phyloP scores from a whole-genome alignment of 2,113 vertebrate genomes.

The Grus americana region DNA sequence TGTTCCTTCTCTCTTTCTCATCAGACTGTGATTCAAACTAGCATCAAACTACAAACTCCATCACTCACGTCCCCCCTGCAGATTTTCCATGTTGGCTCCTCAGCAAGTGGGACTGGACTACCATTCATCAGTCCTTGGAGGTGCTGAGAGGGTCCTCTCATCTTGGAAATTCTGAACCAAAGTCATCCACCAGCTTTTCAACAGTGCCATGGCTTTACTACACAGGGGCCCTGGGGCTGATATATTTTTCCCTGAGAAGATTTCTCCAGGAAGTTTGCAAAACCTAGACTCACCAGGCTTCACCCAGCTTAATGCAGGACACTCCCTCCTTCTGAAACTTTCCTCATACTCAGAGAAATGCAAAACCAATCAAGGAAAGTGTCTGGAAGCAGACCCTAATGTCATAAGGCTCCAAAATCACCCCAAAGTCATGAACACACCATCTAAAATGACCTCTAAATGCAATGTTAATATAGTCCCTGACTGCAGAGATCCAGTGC shows the following conservation, averaged over 20 bases:
- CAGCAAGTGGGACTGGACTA: slow-evolving; percentile 30
- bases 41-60: slow-evolving; percentile 23
- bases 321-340: neutral
- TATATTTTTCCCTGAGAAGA: slow-evolving; percentile 8
- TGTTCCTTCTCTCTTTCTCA: slow-evolving; percentile 67
- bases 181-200: slow-evolving; percentile 33
- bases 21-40: slow-evolving; percentile 57
- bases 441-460: neutral
- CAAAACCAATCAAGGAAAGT: neutral
- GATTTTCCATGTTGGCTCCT: slow-evolving; percentile 71
- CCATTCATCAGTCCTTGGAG: slow-evolving; percentile 53
- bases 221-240: neutral
- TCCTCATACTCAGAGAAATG: neutral
- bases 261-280: slow-evolving; percentile 26
- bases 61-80: slow-evolving; percentile 52
- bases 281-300: neutral
- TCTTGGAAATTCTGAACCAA: slow-evolving; percentile 62
- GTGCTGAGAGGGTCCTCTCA: slow-evolving; percentile 49
- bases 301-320: neutral
- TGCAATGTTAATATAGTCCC: neutral
- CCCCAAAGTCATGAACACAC: neutral
- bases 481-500: neutral
- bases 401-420: neutral
- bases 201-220: neutral
- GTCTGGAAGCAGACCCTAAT: neutral